Evolutionary conservation across 2,888 invertebrate genomes (phyloP), one percentile per base, ranked within the genome.

Genomic region (Platerodrilus igneus): DNA sequence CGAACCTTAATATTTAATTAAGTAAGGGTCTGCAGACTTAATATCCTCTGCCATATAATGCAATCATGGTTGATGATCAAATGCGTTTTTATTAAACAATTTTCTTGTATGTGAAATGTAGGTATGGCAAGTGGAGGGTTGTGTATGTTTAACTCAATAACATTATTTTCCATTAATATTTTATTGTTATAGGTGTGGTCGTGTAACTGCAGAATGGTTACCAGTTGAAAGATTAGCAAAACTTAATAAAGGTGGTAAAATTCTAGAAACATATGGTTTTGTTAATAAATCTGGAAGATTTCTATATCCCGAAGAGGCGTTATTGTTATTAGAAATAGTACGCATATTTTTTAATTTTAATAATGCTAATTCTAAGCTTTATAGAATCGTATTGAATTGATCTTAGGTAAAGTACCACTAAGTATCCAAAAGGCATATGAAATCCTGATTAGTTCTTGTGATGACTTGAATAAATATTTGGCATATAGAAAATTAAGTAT

Each of bases 391-490:
- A 64, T 83, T 9, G 74, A 76, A 54, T 65, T 83, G 8, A 68
- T 67, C 43, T 73, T 74, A 63, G 73, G 76, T 57, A 72, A 71
- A 18, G 66, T 78, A 1, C 71, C 74, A 35, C 68, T 83, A 11
- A 81, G 80, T 41, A 62, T 83, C 25, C 79, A 82, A 60, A 79
- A 81, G 67, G 80, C 78, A 7, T 83, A 80, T 52, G 64, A 72
- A 15, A 59, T 81, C 45, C 58, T 81, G 26, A 54, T 75, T 13
- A 46, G 50, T 22, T 18, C 42, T 20, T 41, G 39, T 20, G 31
- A 45, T 22, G 50, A 36, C 26, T 37, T 58, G 16, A 39, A 42
- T n/a, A 57, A 57, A 42, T 64, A 65, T 42, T 47, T 51, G 39
- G 48, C 50, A 9, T 62, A 60, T 47, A 59, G 56, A 50, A 59